Conservation (phyloP, 2,888 invertebrate genomes). For the Mechanitis mazaeus region DNA sequence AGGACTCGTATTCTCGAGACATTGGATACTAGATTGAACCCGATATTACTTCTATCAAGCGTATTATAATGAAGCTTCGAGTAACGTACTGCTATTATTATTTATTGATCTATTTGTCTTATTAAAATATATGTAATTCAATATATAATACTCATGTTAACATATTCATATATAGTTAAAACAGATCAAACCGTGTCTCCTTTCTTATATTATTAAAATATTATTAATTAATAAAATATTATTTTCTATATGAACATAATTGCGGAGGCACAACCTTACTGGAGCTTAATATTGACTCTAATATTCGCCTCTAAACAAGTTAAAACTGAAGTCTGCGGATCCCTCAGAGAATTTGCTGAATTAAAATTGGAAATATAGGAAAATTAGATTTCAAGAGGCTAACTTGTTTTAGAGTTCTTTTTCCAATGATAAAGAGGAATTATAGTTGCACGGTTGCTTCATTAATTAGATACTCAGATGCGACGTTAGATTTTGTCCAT, state of each 20-base stretch:
- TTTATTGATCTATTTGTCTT: slow-evolving; percentile 1
- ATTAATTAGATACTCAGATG: slow-evolving; percentile 7
- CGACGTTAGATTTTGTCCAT: slow-evolving; percentile 1
- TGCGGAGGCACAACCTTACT: slow-evolving; percentile 12
- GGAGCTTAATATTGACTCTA: slow-evolving; percentile 28
- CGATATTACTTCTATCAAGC: slow-evolving; percentile 5
- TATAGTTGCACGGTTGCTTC: slow-evolving; percentile 6
- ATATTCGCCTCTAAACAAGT: slow-evolving; percentile 32
- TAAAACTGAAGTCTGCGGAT: slow-evolving; percentile 27
- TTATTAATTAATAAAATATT: too few species aligned
- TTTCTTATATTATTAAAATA: too few species aligned
- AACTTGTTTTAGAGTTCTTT: slow-evolving; percentile 27
- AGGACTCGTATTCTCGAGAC: slow-evolving; percentile 4
- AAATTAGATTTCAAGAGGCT: slow-evolving; percentile 31
- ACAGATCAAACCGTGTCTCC: too few species aligned
- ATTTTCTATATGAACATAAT: slow-evolving; percentile 11
- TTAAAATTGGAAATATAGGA: slow-evolving; percentile 34
- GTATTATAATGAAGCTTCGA: slow-evolving; percentile 7
- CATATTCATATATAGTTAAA: too few species aligned
- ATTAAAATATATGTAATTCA: neutral
- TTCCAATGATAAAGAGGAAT: slow-evolving; percentile 16
- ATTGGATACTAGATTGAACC: slow-evolving; percentile 5
- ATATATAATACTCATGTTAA: neutral
- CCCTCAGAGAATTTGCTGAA: slow-evolving; percentile 29
- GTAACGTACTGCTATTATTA: slow-evolving; percentile 6